Percentiles rank a stretch among this genome's conserved stretches.
Evolutionary conservation across 2,113 vertebrate species (phyloP).

Genomic region (Cyrtonyx montezumae): DNA sequence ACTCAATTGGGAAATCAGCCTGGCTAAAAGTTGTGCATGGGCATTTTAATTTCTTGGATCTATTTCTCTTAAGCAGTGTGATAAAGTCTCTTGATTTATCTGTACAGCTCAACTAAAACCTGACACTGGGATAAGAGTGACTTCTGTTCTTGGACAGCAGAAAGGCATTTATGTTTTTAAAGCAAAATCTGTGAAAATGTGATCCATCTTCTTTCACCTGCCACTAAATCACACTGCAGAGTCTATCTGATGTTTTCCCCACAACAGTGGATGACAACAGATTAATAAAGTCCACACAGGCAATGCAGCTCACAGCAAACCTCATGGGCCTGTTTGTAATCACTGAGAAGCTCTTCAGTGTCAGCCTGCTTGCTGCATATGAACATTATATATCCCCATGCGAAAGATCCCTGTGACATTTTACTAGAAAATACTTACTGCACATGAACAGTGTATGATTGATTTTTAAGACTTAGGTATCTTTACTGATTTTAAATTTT

Average conservation of each 20-base stretch:
- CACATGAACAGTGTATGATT: background rate
- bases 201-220: background rate
- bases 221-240: background rate
- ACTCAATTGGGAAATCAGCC: background rate
- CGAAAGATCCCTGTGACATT: conserved; percentile 19
- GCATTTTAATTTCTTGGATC: background rate
- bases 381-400: background rate
- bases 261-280: background rate
- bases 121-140: background rate
- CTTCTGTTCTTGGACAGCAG: background rate
- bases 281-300: conserved; percentile 14
- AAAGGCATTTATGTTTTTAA: background rate
- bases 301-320: background rate
- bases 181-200: background rate
- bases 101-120: background rate
- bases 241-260: background rate
- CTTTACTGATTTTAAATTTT: background rate
- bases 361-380: background rate
- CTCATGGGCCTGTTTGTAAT: background rate
- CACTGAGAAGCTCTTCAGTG: background rate
- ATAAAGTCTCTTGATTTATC: background rate
- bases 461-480: conserved; percentile 2
- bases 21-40: background rate
- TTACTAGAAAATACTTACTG: background rate
- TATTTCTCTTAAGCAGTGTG: background rate